Percentiles rank a stretch among this genome's conserved stretches.
These are phyloP conservation scores for Calidris pygmaea DNA, from an alignment of 2,113 vertebrate species.

Conservation along the genomic window DNA sequence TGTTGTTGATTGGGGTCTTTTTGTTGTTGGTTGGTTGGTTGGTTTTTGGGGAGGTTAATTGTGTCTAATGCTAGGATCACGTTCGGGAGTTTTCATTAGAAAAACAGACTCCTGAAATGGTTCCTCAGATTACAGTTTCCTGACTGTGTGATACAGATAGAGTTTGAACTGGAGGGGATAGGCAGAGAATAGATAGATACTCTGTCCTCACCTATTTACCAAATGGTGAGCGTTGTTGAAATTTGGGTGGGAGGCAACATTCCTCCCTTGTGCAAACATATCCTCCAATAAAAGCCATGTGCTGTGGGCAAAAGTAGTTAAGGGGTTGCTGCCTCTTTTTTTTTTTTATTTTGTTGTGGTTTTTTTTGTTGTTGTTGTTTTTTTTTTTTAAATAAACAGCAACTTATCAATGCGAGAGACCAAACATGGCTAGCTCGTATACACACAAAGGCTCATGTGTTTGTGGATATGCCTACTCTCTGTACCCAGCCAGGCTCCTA, in stretches of 20 bases:
- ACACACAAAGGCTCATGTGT: background rate
- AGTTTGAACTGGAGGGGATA: background rate
- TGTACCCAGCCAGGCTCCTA: background rate
- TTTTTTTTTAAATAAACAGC: background rate
- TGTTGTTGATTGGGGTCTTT: background rate
- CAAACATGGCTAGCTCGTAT: background rate
- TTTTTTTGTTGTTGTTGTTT: too few relatives aligned
- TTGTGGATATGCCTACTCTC: background rate
- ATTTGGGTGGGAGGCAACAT: background rate
- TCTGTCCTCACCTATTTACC: background rate
- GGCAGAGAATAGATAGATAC: background rate
- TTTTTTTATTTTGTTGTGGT: background rate
- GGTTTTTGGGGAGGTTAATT: background rate
- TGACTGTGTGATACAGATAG: background rate
- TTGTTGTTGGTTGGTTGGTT: background rate
- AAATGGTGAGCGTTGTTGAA: background rate
- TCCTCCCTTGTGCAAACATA: background rate
- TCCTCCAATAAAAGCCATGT: background rate
- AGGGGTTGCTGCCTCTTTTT: background rate
- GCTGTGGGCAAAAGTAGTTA: background rate
- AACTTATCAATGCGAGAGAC: background rate
- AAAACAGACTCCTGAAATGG: background rate
- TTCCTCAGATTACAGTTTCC: background rate
- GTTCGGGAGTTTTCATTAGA: background rate
- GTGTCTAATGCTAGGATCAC: background rate